Conservation (phyloP, 2,797 vertebrate genomes). For the Enteromius anoplus region DNA sequence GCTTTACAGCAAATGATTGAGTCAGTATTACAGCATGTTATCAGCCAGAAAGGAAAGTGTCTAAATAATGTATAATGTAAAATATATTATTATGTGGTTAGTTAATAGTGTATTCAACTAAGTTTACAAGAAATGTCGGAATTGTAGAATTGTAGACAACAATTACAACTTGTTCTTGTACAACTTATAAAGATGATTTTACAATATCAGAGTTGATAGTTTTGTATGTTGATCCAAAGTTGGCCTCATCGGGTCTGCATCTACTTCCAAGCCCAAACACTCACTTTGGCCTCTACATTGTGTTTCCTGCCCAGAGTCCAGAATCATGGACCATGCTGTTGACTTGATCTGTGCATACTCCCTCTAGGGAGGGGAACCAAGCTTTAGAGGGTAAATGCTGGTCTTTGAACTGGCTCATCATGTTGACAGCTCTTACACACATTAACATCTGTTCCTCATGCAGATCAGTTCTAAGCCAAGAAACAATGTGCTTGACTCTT, state of each 20-base stretch:
- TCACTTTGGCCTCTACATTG: background rate
- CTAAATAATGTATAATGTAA: background rate
- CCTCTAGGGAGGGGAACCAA: background rate
- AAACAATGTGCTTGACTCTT: constrained; percentile 45
- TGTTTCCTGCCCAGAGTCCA: constrained; percentile 14
- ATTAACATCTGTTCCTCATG: constrained; percentile 52
- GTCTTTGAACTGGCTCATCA: constrained; percentile 47
- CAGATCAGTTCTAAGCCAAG: constrained; percentile 41
- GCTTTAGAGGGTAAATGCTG: constrained; percentile 20
- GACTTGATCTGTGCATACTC: constrained; percentile 9
- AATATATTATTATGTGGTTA: background rate
- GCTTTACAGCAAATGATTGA: background rate
- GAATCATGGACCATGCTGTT: constrained; percentile 13
- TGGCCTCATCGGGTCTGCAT: background rate
- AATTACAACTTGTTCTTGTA: background rate
- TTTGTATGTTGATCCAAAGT: background rate
- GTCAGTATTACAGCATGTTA: background rate
- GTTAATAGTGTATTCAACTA: background rate
- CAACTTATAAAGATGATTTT: background rate
- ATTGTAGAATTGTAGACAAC: background rate
- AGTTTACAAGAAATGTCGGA: background rate
- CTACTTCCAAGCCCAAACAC: background rate
- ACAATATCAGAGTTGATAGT: background rate
- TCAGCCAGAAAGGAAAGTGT: background rate
- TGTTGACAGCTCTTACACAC: constrained; percentile 35